These are phyloP conservation scores for Mareca penelope DNA, from an alignment of 2,797 vertebrate genomes.

Conservation along the genomic window DNA sequence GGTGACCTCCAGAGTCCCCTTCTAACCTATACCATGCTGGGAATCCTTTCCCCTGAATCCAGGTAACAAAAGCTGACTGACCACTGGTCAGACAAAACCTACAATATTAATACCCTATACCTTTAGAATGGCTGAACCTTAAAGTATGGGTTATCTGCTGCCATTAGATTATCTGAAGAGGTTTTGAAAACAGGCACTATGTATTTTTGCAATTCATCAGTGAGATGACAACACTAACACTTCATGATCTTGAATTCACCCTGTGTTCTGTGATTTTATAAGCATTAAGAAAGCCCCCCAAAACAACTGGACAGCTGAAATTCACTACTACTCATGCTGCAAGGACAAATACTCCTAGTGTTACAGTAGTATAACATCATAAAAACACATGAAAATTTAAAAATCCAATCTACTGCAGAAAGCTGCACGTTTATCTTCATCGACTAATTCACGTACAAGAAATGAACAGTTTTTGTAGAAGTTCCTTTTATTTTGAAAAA, in stretches of 20 bases:
- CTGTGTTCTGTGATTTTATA: not conserved
- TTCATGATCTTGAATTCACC: not conserved
- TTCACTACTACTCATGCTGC: not conserved
- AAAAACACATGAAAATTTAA: not conserved
- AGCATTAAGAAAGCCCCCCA: not conserved
- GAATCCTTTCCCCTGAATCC: not conserved
- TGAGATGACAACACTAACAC: not conserved
- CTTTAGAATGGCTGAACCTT: not conserved
- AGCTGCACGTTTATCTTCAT: not conserved
- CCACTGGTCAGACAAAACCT: not conserved
- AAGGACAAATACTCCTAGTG: not conserved
- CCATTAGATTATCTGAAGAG: not conserved
- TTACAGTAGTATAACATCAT: not conserved
- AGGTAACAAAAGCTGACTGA: not conserved
- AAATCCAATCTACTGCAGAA: not conserved
- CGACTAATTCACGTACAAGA: not conserved
- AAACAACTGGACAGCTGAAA: not conserved
- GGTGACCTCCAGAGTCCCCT: not conserved
- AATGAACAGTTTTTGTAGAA: not conserved
- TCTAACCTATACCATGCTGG: not conserved
- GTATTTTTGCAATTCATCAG: not conserved
- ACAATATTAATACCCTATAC: not conserved
- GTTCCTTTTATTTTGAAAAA: conserved; percentile 67
- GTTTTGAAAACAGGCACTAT: not conserved
- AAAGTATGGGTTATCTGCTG: not conserved